Conservation (phyloP, 2,888 invertebrate species). For the Yponomeuta malinellus region DNA sequence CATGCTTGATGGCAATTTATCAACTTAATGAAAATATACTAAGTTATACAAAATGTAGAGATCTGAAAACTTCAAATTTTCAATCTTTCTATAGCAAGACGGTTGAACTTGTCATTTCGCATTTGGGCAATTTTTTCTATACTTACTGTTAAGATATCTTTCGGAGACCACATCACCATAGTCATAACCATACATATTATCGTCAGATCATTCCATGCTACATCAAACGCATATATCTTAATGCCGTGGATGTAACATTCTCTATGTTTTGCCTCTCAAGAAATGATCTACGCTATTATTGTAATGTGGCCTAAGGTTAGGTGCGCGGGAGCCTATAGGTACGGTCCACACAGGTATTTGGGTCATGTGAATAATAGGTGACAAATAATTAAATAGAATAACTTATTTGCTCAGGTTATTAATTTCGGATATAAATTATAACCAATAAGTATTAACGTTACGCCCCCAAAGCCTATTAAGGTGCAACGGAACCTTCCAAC, state of each 20-base stretch:
- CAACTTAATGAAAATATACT: too few relatives aligned
- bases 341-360: slow-evolving; percentile 46
- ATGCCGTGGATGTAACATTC: not conserved
- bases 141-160: not conserved
- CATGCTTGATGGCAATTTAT: too few relatives aligned
- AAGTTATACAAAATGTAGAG: too few relatives aligned
- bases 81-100: too few relatives aligned
- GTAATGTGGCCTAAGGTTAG: slow-evolving; percentile 67
- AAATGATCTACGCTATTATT: slow-evolving; percentile 66
- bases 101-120: too few relatives aligned
- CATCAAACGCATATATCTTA: slow-evolving; percentile 32
- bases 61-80: too few relatives aligned
- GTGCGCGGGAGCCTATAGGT: slow-evolving; percentile 49
- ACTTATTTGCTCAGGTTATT: not conserved
- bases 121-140: too few relatives aligned
- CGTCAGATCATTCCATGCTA: slow-evolving; percentile 19
- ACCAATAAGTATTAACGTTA: not conserved
- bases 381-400: not conserved
- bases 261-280: slow-evolving; percentile 47
- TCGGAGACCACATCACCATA: not conserved
- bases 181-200: not conserved
- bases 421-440: not conserved
- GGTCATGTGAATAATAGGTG: slow-evolving; percentile 11
- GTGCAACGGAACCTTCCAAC: not conserved
- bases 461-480: not conserved